Evolutionary conservation across 1,140 invertebrate genomes (phyloP).

Genomic region (Chlorops oryzae): DNA sequence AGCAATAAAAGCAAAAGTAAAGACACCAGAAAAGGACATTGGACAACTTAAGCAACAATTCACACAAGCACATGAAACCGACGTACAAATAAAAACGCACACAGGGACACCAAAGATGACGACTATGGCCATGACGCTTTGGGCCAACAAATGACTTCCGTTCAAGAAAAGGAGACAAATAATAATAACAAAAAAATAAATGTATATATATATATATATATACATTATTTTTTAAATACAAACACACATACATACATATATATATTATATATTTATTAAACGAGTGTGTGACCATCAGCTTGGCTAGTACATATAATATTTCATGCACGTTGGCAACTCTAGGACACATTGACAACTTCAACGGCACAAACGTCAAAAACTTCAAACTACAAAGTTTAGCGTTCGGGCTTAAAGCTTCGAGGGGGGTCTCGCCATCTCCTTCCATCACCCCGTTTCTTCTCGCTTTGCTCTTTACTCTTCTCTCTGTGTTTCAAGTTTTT

Average conservation of each 20-base stretch:
- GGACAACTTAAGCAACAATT: no score
- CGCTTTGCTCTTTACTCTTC: conserved; percentile 7
- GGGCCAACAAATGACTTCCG: no score
- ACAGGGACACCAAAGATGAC: no score
- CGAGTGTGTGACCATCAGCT: no score
- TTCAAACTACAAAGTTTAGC: conserved; percentile 21
- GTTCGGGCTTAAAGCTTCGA: no score
- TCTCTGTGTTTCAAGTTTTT: conserved; percentile 23
- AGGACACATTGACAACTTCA: conserved; percentile 33
- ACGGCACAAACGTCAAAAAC: conserved; percentile 24
- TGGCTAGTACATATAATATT: no score
- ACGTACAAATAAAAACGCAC: no score
- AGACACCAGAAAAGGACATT: no score
- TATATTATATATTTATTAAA: no score
- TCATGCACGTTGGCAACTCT: conserved; percentile 23
- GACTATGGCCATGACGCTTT: no score
- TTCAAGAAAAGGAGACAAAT: not conserved
- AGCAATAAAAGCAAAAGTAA: conserved; percentile 15
- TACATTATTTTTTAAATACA: not conserved
- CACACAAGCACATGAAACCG: no score
- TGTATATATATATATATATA: not conserved
- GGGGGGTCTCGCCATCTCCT: no score
- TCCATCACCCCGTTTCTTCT: conserved; percentile 18
- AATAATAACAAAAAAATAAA: not conserved
- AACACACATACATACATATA: conserved; percentile 12